Percentiles rank a stretch among this genome's conserved stretches.
phyloP scores from a whole-genome alignment of 2,888 invertebrate species.

The Aphrophora alni region DNA sequence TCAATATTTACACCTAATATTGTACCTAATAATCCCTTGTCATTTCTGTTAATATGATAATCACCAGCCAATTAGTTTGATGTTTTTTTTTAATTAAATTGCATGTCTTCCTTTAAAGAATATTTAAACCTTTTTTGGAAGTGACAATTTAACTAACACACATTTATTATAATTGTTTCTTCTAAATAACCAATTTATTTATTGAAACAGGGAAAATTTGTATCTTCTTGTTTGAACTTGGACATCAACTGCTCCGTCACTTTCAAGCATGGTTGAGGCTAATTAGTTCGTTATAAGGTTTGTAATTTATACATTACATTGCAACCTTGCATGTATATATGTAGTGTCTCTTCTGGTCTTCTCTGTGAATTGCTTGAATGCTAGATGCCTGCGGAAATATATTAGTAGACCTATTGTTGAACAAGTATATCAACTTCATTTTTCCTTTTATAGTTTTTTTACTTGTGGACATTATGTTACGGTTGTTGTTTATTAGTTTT shows the following conservation, averaged over 20 bases:
- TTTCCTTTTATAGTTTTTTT: no score
- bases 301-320: neutral
- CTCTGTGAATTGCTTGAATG: neutral
- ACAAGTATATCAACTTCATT: no score
- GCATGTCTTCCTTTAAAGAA: no score
- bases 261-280: neutral
- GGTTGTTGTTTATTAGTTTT: neutral
- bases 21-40: no score
- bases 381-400: neutral
- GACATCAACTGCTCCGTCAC: neutral
- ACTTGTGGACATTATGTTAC: neutral
- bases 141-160: no score
- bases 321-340: neutral
- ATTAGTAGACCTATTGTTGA: no score
- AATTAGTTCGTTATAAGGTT: neutral
- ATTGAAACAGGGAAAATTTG: constrained; percentile 6
- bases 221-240: neutral
- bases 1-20: no score
- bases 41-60: no score
- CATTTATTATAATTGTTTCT: no score
- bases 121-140: no score
- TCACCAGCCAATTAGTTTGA: no score
- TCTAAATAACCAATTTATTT: neutral
- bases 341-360: neutral
- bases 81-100: no score